Evolutionary conservation across 1,140 invertebrate species (phyloP).

Genomic region (Drosophila pectinifera): DNA sequence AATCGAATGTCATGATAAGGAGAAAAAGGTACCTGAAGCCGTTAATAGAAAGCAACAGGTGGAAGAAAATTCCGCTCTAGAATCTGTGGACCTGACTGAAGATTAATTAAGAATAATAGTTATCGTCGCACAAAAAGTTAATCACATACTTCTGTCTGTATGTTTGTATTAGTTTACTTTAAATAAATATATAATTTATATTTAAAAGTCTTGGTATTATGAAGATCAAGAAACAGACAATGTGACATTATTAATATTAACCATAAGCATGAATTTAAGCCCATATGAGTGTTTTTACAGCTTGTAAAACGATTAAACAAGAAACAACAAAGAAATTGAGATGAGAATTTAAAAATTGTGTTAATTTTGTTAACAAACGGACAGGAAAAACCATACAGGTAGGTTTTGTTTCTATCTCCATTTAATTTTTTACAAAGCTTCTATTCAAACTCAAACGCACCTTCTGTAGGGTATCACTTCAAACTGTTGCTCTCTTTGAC

Average conservation of each 20-base stretch:
- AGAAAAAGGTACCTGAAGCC: not conserved
- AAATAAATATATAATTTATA: not conserved
- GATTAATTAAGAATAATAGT: slow-evolving; percentile 25
- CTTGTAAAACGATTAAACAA: not conserved
- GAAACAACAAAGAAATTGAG: no score
- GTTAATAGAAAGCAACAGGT: slow-evolving; percentile 8
- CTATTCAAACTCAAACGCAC: not conserved
- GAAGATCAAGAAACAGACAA: not conserved
- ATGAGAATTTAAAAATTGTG: not conserved
- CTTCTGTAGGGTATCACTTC: not conserved
- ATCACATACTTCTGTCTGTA: not conserved
- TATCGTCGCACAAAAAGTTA: not conserved
- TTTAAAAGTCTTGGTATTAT: not conserved
- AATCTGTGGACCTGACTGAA: slow-evolving; percentile 64
- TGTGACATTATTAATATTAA: not conserved
- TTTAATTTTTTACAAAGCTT: not conserved
- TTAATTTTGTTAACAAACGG: no score
- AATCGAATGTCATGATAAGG: slow-evolving; percentile 26
- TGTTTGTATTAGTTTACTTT: no score
- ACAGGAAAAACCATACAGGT: not conserved
- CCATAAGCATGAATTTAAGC: not conserved
- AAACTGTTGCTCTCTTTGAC: slow-evolving; percentile 34
- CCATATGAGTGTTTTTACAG: not conserved
- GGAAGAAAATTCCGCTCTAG: not conserved
- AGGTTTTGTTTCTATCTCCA: no score